Evolutionary conservation across 2,113 vertebrate species (phyloP).

Genomic region (Paradisaea rubra): DNA sequence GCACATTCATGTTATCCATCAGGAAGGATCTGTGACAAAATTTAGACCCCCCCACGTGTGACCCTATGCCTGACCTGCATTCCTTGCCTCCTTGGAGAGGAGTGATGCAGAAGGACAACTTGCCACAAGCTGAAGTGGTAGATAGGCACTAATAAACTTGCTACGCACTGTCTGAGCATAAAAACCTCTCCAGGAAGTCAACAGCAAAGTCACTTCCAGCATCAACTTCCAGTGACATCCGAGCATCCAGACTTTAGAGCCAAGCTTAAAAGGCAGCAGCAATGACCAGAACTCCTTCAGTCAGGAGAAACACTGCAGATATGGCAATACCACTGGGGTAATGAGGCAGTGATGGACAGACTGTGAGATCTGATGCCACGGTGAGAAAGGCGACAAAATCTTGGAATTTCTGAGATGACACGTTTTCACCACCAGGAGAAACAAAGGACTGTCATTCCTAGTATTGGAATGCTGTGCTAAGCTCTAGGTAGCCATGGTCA

Average conservation of each 20-base stretch:
- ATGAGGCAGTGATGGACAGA: background rate
- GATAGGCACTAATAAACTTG: background rate
- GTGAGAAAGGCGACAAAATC: background rate
- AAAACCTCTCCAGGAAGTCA: background rate
- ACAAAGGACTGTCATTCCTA: background rate
- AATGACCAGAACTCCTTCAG: background rate
- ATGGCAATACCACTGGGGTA: background rate
- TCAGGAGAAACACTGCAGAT: background rate
- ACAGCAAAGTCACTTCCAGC: background rate
- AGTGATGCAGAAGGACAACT: background rate
- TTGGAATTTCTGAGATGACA: background rate
- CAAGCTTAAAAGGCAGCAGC: background rate
- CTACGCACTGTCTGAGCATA: background rate
- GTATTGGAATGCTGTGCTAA: background rate
- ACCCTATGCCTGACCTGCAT: background rate
- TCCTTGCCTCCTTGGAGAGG: background rate
- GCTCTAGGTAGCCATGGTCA: background rate
- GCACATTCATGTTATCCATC: background rate
- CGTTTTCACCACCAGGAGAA: background rate
- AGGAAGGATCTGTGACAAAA: background rate
- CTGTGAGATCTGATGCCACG: background rate
- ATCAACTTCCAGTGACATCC: background rate
- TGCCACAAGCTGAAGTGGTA: background rate
- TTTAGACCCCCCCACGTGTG: rapidly evolving
- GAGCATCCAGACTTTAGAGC: background rate